phyloP scores from a whole-genome alignment of 1,140 invertebrate species.

The Micrasema minimum region DNA sequence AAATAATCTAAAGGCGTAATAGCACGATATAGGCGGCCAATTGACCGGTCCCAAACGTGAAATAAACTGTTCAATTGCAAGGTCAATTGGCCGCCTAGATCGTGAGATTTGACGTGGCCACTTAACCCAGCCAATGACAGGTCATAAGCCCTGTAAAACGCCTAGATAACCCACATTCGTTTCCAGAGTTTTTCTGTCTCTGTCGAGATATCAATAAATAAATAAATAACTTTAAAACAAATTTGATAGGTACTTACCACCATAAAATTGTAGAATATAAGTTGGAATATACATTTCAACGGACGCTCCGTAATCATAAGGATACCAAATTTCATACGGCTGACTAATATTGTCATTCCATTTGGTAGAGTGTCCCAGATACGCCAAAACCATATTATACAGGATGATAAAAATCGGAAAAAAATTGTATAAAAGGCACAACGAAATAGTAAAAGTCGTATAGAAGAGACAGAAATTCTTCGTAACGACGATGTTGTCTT shows the following conservation, averaged over 20 bases:
- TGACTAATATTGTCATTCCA: conserved; percentile 23
- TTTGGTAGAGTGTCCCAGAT: neutral
- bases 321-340: conserved; percentile 46
- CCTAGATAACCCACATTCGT: too few species aligned
- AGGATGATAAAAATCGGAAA: conserved; percentile 19
- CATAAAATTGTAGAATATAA: conserved; percentile 41
- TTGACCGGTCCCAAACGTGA: too few species aligned
- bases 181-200: too few species aligned
- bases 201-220: too few species aligned
- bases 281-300: conserved; percentile 2
- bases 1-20: neutral
- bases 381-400: too few species aligned
- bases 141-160: too few species aligned
- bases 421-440: conserved; percentile 24
- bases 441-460: conserved; percentile 5
- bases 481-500: conserved; percentile 14
- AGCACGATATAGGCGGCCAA: too few species aligned
- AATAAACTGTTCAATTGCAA: neutral
- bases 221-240: neutral
- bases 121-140: too few species aligned
- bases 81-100: too few species aligned
- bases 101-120: too few species aligned
- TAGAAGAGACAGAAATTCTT: conserved; percentile 35
- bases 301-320: conserved; percentile 13
- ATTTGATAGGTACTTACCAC: too few species aligned